Evolutionary conservation across 2,113 vertebrate genomes (phyloP).

Genomic region (Labeo catla): DNA sequence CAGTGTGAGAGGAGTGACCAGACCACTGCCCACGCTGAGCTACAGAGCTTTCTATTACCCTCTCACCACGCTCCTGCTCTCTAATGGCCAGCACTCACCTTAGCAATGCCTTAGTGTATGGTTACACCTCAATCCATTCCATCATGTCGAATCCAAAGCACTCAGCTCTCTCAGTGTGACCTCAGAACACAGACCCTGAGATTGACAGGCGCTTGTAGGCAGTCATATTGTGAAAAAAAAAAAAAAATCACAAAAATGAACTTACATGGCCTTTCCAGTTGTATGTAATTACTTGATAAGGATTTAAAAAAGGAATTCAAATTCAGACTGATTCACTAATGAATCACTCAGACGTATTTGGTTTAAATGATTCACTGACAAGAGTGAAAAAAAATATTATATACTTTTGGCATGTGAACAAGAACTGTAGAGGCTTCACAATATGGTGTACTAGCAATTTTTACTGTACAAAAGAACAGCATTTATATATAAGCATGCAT

Average conservation of each 20-base stretch:
- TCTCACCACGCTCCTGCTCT: conserved; percentile 37
- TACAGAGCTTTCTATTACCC: conserved; percentile 40
- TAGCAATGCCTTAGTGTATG: conserved; percentile 14
- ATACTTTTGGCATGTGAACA: too few relatives aligned
- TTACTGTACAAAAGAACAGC: too few relatives aligned
- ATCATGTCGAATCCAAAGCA: conserved; percentile 26
- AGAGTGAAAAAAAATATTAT: neutral
- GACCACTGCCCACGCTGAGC: conserved; percentile 27
- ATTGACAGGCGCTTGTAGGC: neutral
- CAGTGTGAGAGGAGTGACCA: conserved; percentile 21
- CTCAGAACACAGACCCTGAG: neutral
- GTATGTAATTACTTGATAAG: neutral
- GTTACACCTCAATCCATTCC: conserved; percentile 19
- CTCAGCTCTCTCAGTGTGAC: conserved; percentile 9
- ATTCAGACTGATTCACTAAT: neutral
- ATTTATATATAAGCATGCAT: too few relatives aligned
- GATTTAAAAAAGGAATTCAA: neutral
- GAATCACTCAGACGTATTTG: neutral
- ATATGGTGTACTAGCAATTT: too few relatives aligned
- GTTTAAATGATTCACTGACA: neutral
- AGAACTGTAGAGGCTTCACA: too few relatives aligned
- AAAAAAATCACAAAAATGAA: neutral
- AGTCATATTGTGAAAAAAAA: neutral
- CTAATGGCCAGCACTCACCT: conserved; percentile 36
- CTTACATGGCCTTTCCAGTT: neutral